Evolutionary conservation across 1,140 invertebrate genomes (phyloP).

Genomic region (Megathymus violae): DNA sequence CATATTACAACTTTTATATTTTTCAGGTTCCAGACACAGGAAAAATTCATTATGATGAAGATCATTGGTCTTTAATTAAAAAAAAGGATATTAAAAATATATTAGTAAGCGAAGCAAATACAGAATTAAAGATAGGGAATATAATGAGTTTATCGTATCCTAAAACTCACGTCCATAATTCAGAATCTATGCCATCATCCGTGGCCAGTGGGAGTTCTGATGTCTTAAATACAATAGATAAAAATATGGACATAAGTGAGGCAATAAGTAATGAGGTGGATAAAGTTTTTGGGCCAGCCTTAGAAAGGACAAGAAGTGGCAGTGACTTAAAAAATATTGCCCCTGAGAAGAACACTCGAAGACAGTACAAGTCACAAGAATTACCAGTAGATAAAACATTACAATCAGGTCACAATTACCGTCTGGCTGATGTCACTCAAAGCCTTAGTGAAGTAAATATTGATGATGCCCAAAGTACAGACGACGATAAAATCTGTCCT

Average conservation of each 20-base stretch:
- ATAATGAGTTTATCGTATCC: constrained; percentile 55
- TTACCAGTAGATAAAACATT: constrained; percentile 54
- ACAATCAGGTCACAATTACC: constrained; percentile 29
- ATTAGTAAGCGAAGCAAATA: constrained; percentile 27
- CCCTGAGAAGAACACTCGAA: constrained; percentile 67
- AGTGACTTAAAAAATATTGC: constrained; percentile 71
- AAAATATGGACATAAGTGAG: constrained; percentile 51
- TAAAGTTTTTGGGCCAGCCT: constrained; percentile 67
- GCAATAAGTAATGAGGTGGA: constrained; percentile 77
- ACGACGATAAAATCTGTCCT: constrained; percentile 41
- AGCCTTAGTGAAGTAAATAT: constrained; percentile 51
- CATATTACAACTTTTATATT: constrained; percentile 5
- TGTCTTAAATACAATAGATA: constrained; percentile 54
- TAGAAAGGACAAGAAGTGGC: constrained; percentile 76
- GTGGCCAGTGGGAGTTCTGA: constrained; percentile 63
- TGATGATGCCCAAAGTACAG: constrained; percentile 44
- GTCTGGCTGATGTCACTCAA: constrained; percentile 41
- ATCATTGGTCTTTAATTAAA: constrained; percentile 54
- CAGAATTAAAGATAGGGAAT: constrained; percentile 64
- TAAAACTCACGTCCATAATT: constrained; percentile 55
- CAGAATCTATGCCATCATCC: constrained; percentile 62
- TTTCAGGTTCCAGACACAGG: constrained; percentile 65
- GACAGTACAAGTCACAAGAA: constrained; percentile 80
- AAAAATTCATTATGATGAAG: constrained; percentile 55
- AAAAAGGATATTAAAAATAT: constrained; percentile 27